Base-by-base conservation (phyloP, 2,888 invertebrate species). In the Nezara viridula region DNA sequence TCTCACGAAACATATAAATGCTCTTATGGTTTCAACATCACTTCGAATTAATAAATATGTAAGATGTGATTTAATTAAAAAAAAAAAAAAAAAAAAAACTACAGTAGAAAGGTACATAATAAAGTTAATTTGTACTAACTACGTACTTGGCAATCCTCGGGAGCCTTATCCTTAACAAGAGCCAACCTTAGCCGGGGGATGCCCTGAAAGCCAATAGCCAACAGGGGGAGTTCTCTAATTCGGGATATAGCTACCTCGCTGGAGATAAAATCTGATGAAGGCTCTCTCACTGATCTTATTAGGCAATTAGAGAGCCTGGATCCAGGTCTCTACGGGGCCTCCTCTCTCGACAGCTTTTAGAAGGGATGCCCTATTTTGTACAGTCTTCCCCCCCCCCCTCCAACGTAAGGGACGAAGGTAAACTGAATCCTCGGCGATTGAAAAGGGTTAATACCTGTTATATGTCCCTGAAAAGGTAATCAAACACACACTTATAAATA, bases 221-320 rank as follows among this genome's bases (percentile, higher is more conserved):
- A 40, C 77, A 3, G n/a, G 40, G 81, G 44, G 81, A 44, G 81
- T 14, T 24, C 44, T n/a, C 44, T 81, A 81, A 81, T 81, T 81
- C 81, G 81, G 44, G 81, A 81, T 81, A 81, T 47, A 81, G 81
- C 44, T 81, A 81, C 81, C 81, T 81, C 81, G 24, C 7, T 14
- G n/a, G 44, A 44, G 81, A 81, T 81, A 81, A 81, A 81, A 81
- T 81, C 81, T 81, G 81, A 81, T 81, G 81, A 81, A 81, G 81
- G 40, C 86, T 47, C 86, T 50, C 52, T 50, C 86, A 14, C 50
- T 86, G 50, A 50, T 86, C 86, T 86, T 52, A 86, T 81, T 81
- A 81, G 81, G 81, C 81, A 81, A 81, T 81, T 81, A 81, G 81
- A 77, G 77, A 77, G 44, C 40, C n/a, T 0, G 86, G n/a, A 86